Conservation (phyloP, 1,140 invertebrate genomes). For the Stegodyphus dumicola region DNA sequence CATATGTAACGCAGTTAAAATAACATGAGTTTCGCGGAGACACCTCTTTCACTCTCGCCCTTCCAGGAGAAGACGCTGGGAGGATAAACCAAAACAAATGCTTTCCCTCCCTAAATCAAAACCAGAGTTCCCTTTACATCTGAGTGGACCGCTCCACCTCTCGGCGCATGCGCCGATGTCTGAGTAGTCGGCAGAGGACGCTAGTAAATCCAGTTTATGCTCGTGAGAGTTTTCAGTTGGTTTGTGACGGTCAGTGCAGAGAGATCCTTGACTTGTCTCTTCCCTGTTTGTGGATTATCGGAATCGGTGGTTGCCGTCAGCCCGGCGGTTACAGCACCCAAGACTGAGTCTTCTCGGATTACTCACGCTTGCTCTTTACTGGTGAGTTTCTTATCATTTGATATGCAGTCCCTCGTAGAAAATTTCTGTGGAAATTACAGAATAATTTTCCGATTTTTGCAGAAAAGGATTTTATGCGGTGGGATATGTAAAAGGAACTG, state of each 20-base stretch:
- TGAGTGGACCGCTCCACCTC: constrained; percentile 32
- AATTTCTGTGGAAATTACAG: no score
- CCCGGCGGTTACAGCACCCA: neutral
- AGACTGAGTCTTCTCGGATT: constrained; percentile 38
- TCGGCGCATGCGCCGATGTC: constrained; percentile 9
- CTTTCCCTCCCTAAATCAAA: constrained; percentile 21
- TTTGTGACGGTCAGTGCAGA: neutral
- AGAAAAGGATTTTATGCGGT: no score
- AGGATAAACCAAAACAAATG: constrained; percentile 35
- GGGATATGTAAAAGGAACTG: no score
- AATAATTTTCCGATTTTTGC: no score
- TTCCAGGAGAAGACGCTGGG: neutral
- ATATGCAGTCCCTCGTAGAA: no score
- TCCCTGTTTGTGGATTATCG: neutral
- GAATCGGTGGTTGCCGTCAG: neutral
- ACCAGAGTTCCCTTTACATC: constrained; percentile 11
- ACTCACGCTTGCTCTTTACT: constrained; percentile 4
- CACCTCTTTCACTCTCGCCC: no score
- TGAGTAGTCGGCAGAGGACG: constrained; percentile 1
- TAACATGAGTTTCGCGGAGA: no score
- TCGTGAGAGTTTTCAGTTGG: constrained; percentile 23
- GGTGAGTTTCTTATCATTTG: neutral
- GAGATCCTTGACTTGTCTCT: no score
- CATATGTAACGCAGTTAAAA: no score
- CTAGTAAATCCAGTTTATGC: constrained; percentile 47